Percentiles rank a stretch among this genome's conserved stretches.
These are phyloP conservation scores for Thomomys bottae DNA, from an alignment of 2,113 vertebrate genomes.

Conservation along the genomic window DNA sequence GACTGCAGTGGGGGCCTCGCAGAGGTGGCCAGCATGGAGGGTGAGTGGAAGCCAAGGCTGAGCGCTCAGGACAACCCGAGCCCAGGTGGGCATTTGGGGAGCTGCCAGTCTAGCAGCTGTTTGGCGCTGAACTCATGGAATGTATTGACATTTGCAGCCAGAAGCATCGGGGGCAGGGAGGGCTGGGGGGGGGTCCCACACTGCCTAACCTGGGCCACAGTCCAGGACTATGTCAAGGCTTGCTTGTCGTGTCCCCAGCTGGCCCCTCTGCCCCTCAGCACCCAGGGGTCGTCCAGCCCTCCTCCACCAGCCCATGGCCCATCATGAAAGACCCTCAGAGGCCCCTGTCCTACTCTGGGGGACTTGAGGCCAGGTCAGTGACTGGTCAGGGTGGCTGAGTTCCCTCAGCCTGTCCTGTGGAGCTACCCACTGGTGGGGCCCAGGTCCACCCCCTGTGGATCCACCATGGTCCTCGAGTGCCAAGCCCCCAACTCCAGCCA, in stretches of 20 bases:
- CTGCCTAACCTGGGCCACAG: background rate
- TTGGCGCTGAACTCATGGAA: background rate
- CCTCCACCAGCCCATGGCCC: background rate
- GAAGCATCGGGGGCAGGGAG: background rate
- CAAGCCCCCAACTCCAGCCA: background rate
- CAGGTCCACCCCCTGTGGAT: fast-evolving
- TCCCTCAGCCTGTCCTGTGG: background rate
- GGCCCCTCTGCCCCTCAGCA: background rate
- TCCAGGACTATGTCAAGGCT: background rate
- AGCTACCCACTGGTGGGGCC: background rate
- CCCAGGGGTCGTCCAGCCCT: background rate
- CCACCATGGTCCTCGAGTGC: background rate
- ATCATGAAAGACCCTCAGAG: background rate
- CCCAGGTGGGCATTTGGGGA: background rate
- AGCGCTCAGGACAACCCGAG: background rate
- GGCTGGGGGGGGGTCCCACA: background rate
- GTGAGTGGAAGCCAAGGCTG: background rate
- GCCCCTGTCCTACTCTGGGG: fast-evolving
- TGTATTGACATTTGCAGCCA: fast-evolving
- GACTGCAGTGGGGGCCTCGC: background rate
- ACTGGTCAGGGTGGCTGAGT: background rate
- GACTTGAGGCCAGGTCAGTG: background rate
- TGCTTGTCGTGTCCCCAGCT: background rate
- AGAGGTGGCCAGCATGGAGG: background rate
- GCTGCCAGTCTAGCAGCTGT: background rate